Evolutionary conservation across 2,797 vertebrate species (phyloP), one percentile per base, ranked within the genome.

Genomic region (Sebastes goodei): DNA sequence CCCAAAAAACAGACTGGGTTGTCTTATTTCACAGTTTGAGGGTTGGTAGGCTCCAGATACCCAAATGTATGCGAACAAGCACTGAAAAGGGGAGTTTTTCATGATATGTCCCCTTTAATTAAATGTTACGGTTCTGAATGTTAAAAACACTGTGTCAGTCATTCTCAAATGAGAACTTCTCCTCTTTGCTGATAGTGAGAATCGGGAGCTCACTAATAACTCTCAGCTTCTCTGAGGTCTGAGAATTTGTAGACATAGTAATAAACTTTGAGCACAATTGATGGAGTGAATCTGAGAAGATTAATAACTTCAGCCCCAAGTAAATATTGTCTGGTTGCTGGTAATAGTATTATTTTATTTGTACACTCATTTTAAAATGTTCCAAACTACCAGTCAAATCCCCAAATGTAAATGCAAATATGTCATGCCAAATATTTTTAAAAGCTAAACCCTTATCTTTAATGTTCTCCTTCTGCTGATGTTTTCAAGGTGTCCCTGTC

Each of bases 391-490:
- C 30, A n/a, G 6, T 55, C 7, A 60, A 68, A 78, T 72, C 11
- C 42, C 12, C n/a, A 12, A 46, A 75, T 73, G 25, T 15, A 55
- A 80, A 76, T 46, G 25, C 10, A 76, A 64, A 79, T 63, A 42
- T 49, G 42, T 53, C 9, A 67, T 6, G 15, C 15, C n/a, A 12
- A 59, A 46, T 8, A 65, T 10, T 52, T 46, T 46, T 7, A 46
- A 52, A 52, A n/a, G 3, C 42, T 17, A 65, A 76, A 72, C 66
- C 66, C 53, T 78, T 65, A 78, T 35, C 60, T 61, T 83, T 32
- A 49, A 49, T 56, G 61, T 61, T 72, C 64, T 63, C 29, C 33
- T 53, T 53, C 57, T 67, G 73, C 33, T 15, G 1, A 6, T 74
- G 46, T 76, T 84, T 52, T 70, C 33, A 57, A 55, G 38, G 60